These are phyloP conservation scores for Brenthis ino DNA, from an alignment of 2,888 invertebrate genomes.

Conservation along the genomic window DNA sequence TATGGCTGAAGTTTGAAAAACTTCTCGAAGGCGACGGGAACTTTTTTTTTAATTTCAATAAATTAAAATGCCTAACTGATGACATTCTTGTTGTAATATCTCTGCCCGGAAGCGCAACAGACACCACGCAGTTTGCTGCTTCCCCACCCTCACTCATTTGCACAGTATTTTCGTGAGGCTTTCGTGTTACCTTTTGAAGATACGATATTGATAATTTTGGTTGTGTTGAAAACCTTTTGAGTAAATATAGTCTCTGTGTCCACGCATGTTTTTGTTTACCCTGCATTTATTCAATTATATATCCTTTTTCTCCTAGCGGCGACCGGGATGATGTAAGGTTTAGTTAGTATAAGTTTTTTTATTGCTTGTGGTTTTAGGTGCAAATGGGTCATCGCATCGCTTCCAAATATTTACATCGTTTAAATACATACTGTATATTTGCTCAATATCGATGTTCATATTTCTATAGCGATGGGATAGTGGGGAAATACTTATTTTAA, in stretches of 20 bases:
- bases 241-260: conserved; percentile 69
- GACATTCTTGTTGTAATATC: neutral
- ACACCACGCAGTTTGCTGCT: conserved; percentile 62
- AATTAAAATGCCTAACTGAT: neutral
- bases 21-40: neutral
- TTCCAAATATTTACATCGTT: conserved; percentile 51
- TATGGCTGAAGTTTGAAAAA: neutral
- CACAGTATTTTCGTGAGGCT: conserved; percentile 65
- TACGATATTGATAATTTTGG: conserved; percentile 46
- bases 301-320: conserved; percentile 53
- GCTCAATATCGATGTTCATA: conserved; percentile 15
- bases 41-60: neutral
- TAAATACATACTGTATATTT: neutral
- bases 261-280: conserved; percentile 76
- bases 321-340: conserved; percentile 46
- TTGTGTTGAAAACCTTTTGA: conserved; percentile 42
- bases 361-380: conserved; percentile 57
- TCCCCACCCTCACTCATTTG: conserved; percentile 77
- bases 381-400: conserved; percentile 77
- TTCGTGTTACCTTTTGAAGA: conserved; percentile 50
- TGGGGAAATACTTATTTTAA: conserved; percentile 58
- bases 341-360: conserved; percentile 40
- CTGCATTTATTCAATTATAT: conserved; percentile 45
- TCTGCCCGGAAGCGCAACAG: conserved; percentile 57
- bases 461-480: conserved; percentile 63